Conservation (phyloP, 2,113 vertebrate genomes). For the Hippocampus guttulatus region DNA sequence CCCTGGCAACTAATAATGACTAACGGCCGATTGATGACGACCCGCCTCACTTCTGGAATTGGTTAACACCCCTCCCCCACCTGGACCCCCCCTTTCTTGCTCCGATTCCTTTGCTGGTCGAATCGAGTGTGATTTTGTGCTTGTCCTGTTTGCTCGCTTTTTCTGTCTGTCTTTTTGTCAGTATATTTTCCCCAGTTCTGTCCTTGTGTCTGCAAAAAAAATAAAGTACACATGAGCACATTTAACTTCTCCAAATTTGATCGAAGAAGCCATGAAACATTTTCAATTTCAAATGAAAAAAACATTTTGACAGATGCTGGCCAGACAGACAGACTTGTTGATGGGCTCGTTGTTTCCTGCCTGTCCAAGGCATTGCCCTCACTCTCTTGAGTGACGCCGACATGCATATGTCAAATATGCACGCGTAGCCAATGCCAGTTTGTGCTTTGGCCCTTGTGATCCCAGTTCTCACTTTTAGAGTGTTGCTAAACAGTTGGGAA, state of each 20-base stretch:
- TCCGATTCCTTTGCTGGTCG: constrained; percentile 51
- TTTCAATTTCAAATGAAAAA: constrained; percentile 27
- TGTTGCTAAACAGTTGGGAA: constrained; percentile 66
- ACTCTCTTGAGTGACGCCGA: constrained; percentile 67
- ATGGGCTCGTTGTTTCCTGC: constrained; percentile 57
- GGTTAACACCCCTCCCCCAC: constrained; percentile 48
- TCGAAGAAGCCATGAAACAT: constrained; percentile 17
- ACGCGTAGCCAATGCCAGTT: constrained; percentile 70
- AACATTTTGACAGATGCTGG: constrained; percentile 47
- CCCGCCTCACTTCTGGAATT: constrained; percentile 32
- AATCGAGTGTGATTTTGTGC: constrained; percentile 47
- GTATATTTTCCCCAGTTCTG: constrained; percentile 59
- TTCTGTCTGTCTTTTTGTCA: constrained; percentile 69
- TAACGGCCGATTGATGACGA: constrained; percentile 54
- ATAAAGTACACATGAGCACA: constrained; percentile 56
- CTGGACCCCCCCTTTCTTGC: constrained; percentile 42
- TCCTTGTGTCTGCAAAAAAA: constrained; percentile 57
- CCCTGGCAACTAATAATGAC: constrained; percentile 49
- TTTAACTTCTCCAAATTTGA: constrained; percentile 60
- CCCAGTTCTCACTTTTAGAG: constrained; percentile 68
- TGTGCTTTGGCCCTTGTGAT: constrained; percentile 65
- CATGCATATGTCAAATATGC: constrained; percentile 71
- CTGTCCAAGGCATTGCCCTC: constrained; percentile 66
- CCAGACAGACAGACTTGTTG: constrained; percentile 67
- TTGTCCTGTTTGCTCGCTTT: constrained; percentile 62